Evolutionary conservation across 2,888 invertebrate genomes (phyloP).

Genomic region (Crocallis elinguaria): DNA sequence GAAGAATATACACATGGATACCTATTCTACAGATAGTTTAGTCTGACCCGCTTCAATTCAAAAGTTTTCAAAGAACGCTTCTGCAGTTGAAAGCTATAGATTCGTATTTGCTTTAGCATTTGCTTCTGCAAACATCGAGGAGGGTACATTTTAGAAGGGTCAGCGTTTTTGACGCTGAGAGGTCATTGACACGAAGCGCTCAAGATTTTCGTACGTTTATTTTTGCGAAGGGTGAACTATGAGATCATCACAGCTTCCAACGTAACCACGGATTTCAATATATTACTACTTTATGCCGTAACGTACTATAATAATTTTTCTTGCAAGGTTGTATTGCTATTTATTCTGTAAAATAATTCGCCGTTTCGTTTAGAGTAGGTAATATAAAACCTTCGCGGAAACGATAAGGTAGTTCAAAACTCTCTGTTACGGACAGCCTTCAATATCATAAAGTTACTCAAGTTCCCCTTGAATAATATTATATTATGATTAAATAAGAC

Average conservation of each 20-base stretch:
- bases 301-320: neutral
- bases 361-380: too few relatives aligned
- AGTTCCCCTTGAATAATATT: neutral
- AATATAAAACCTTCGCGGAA: too few relatives aligned
- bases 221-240: slow-evolving; percentile 30
- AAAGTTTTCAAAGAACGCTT: slow-evolving; percentile 7
- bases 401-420: neutral
- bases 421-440: neutral
- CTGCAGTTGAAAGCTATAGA: slow-evolving; percentile 15
- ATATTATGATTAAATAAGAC: neutral
- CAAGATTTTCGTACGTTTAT: slow-evolving; percentile 25
- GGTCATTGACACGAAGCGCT: slow-evolving; percentile 43
- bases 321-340: too few relatives aligned
- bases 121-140: slow-evolving; percentile 28
- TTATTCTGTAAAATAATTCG: too few relatives aligned
- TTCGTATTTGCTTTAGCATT: slow-evolving; percentile 22
- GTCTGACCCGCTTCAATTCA: neutral
- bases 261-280: neutral
- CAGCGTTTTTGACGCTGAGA: slow-evolving; percentile 43
- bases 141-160: slow-evolving; percentile 38
- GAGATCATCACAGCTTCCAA: slow-evolving; percentile 8
- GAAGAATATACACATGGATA: neutral
- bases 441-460: neutral
- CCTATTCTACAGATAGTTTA: neutral
- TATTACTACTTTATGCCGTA: neutral